These are phyloP conservation scores for Pterocles orientalis DNA, from an alignment of 2,113 vertebrate genomes.

Conservation along the genomic window DNA sequence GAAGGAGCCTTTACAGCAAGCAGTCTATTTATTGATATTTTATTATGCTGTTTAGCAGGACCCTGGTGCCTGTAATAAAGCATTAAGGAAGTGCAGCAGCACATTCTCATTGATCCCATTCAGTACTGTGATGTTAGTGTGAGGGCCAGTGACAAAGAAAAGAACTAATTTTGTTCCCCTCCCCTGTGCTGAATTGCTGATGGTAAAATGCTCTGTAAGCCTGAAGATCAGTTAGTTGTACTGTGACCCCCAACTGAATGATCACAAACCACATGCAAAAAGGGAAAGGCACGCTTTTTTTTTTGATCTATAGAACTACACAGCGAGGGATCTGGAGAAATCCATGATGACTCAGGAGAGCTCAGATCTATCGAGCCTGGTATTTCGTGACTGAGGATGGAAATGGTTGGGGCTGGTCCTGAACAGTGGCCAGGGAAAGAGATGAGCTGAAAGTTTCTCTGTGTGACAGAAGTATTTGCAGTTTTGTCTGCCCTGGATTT, in stretches of 20 bases:
- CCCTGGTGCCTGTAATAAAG: constrained; percentile 63
- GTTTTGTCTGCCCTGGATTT: neutral
- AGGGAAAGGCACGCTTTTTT: neutral
- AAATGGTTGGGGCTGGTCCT: neutral
- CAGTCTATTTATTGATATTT: constrained; percentile 61
- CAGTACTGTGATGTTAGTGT: neutral
- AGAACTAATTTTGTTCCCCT: neutral
- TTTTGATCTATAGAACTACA: neutral
- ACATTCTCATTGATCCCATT: constrained; percentile 52
- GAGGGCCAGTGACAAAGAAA: neutral
- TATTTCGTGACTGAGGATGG: neutral
- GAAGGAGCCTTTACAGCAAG: constrained; percentile 16
- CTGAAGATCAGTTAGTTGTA: neutral
- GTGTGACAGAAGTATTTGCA: neutral
- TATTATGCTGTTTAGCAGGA: constrained; percentile 59
- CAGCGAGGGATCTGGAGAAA: neutral
- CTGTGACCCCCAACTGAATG: neutral
- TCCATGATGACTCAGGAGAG: neutral
- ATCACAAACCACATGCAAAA: neutral
- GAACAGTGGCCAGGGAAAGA: neutral
- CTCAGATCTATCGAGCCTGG: neutral
- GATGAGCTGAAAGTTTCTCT: neutral
- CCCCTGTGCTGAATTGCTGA: constrained; percentile 10
- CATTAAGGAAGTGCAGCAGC: constrained; percentile 59
- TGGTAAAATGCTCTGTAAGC: neutral